Conservation (phyloP, 2,797 vertebrate genomes). For the Tauraco hartlaubi region DNA sequence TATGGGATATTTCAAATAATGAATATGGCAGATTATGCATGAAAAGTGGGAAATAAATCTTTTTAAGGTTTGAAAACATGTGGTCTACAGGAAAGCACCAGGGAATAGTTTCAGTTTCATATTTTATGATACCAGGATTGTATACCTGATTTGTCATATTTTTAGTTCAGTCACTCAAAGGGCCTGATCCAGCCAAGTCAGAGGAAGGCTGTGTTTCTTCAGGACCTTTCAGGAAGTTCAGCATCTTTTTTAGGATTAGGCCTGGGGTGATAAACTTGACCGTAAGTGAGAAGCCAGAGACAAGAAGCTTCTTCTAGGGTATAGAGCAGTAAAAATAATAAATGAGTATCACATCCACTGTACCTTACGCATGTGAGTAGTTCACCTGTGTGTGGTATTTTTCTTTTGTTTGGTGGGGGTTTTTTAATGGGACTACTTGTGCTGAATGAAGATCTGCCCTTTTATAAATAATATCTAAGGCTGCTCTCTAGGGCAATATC, state of each 20-base stretch:
- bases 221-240: neutral
- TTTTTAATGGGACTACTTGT: neutral
- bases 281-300: neutral
- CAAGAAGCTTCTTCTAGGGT: neutral
- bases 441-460: neutral
- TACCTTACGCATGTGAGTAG: neutral
- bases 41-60: constrained; percentile 70
- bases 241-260: neutral
- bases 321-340: neutral
- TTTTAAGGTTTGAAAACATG: constrained; percentile 58
- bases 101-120: constrained; percentile 41
- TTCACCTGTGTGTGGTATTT: neutral
- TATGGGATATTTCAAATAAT: constrained; percentile 71
- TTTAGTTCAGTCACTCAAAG: neutral
- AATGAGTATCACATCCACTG: neutral
- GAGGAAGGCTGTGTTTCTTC: neutral
- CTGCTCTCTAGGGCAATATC: neutral
- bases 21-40: constrained; percentile 69
- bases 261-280: neutral
- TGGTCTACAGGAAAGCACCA: constrained; percentile 38
- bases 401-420: neutral
- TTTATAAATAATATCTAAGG: neutral
- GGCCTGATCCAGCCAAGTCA: neutral
- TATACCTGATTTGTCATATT: constrained; percentile 26
- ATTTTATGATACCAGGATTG: constrained; percentile 29